Evolutionary conservation across 1,140 invertebrate species (phyloP), one percentile per base, ranked within the genome.

Genomic region (Drosophila rufa): DNA sequence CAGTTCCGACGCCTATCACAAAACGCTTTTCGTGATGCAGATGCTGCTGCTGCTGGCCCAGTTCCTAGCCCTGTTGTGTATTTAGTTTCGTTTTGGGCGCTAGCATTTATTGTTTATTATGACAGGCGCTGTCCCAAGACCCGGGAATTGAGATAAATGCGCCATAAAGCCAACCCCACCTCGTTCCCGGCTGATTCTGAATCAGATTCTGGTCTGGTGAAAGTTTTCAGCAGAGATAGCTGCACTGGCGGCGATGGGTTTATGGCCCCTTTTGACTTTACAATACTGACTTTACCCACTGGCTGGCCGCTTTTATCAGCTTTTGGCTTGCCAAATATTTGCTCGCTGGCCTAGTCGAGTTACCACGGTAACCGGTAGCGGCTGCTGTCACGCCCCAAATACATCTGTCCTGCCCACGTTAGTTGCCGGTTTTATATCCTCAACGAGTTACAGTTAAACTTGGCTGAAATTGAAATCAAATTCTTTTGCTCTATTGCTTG

Each of bases 91-190:
- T 84, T 84, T 89, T 81, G 71, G 84, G 59, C 78, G 85, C 62
- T 90, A 83, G 85, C 77, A 80, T 87, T 89, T 80, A 84, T 89
- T 89, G 85, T 89, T 89, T 80, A 89, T 89, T 84, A 81, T 81
- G 69, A 73, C 80, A 70, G 64, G 27, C 66, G 45, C 45, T 50
- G 22, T 36, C 45, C 43, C 47, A 27, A 70, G 61, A 58, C 51
- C 53, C 53, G 51, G 61, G 78, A 80, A 90, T 90, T 71, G 84
- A 90, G 84, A 89, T 89, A 89, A 90, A 89, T 90, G 81, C 62
- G 80, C 82, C 82, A 81, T 89, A 89, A 90, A 75, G 73, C 47
- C 61, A 42, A 17, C 50, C 45, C 47, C 38, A 14, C 50, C 47
- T 43, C 67, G 65, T 60, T 40, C 40, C 48, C 62, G 40, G 17